phyloP scores from a whole-genome alignment of 2,113 vertebrate genomes.

The Grus americana region DNA sequence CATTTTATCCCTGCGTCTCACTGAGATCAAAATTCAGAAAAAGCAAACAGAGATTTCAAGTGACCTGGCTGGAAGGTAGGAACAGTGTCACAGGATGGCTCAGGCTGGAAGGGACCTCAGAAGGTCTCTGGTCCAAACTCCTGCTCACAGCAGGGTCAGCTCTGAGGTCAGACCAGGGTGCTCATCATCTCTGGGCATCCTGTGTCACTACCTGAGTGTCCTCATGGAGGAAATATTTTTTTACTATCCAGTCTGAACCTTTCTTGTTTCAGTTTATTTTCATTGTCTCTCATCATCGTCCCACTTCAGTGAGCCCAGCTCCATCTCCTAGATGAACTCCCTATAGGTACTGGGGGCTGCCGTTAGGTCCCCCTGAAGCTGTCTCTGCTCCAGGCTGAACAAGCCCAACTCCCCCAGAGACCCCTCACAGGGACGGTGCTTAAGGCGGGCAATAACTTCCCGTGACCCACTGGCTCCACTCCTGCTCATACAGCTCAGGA shows the following conservation, averaged over 20 bases:
- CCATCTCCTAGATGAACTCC: not conserved
- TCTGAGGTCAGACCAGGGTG: not conserved
- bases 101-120: not conserved
- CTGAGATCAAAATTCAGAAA: not conserved
- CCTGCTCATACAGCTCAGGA: not conserved
- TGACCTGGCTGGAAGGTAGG: not conserved
- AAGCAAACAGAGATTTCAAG: not conserved
- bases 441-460: not conserved
- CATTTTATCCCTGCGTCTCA: not conserved
- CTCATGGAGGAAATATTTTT: not conserved
- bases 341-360: not conserved
- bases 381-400: not conserved
- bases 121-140: not conserved
- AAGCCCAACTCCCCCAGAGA: not conserved
- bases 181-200: not conserved
- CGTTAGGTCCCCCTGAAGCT: not conserved
- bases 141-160: not conserved
- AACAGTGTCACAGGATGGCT: not conserved
- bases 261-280: not conserved
- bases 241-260: not conserved
- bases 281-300: not conserved
- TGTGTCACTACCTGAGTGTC: not conserved
- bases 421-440: not conserved
- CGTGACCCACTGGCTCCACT: not conserved
- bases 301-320: not conserved